Base-by-base conservation (phyloP, 1,140 invertebrate genomes). In the Leptinotarsa texana region DNA sequence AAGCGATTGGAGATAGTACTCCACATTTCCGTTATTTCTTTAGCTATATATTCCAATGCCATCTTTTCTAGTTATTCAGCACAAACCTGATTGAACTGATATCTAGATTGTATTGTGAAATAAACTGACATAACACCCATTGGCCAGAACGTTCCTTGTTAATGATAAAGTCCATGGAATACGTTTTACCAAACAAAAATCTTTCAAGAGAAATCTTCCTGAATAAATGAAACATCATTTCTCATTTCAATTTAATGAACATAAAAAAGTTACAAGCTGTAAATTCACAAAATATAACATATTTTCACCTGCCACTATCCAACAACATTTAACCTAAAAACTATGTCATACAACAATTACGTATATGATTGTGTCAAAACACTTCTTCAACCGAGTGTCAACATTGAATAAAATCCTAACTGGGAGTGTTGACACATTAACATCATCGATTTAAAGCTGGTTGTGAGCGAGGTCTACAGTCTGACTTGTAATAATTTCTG, bases 261-360 rank as follows among this genome's bases (percentile, higher is more conserved):
- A 73, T 73, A 73, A 73, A 73, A 72, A 73, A 65, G 47, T n/a
- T 73, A 73, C 71, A 73, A 73, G 71, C 71, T 73, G 71, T 73
- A 73, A 73, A 73, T 65, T 63, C 71, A 73, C 63, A 73, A 73
- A 73, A 73, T 48, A 73, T 73, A 63, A 73, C 15, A 18, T 72
- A 24, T 61, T 71, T 70, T 21, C 63, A 57, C 27, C 47, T 21
- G 17, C 62, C 27, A 62, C 21, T 62, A 63, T 47, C 71, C 48
- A 70, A 70, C 48, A 73, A 73, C 57, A 73, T 65, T 62, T 65
- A 66, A 5, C 21, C 61, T 65, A 63, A 15, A 65, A 13, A 73
- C 71, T 73, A 73, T 73, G 47, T 22, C 18, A 63, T 33, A 73
- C 71, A 73, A 65, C 71, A 65, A 42, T n/a, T 72, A 65, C 17